A percentile compares a stretch with the other conserved stretches of the same genome.
phyloP scores from a whole-genome alignment of 2,888 invertebrate genomes.

The Siphlonurus alternatus region DNA sequence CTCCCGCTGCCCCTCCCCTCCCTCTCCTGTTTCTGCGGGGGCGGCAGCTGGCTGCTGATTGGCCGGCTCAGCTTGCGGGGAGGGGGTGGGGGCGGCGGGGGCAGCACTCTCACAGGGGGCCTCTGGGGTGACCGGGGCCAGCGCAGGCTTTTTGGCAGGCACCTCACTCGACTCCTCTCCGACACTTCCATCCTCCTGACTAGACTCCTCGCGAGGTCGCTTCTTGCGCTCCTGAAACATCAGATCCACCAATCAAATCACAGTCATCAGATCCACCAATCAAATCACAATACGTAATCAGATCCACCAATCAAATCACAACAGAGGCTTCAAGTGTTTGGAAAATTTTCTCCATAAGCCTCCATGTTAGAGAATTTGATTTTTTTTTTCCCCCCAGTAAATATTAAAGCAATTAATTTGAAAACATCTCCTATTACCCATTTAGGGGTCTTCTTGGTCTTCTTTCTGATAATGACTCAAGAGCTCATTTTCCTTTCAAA shows the following conservation, averaged over 20 bases:
- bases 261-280: too few species aligned
- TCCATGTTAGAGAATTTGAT: background rate
- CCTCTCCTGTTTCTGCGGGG: background rate
- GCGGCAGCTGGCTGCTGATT: background rate
- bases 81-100: background rate
- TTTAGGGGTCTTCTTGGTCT: too few species aligned
- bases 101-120: too few species aligned
- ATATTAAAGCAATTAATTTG: too few species aligned
- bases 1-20: constrained; percentile 35
- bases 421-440: too few species aligned
- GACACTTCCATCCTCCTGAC: constrained; percentile 32
- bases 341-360: too few species aligned
- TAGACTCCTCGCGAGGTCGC: constrained; percentile 41
- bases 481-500: too few species aligned
- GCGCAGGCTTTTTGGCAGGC: constrained; percentile 1
- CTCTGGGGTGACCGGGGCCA: background rate
- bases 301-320: background rate
- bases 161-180: constrained; percentile 11
- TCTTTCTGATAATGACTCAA: too few species aligned
- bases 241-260: too few species aligned
- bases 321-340: background rate
- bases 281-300: too few species aligned
- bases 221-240: constrained; percentile 37
- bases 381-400: too few species aligned
- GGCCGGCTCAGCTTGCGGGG: background rate